Conservation (phyloP, 2,113 vertebrate species). For the Daubentonia madagascariensis region DNA sequence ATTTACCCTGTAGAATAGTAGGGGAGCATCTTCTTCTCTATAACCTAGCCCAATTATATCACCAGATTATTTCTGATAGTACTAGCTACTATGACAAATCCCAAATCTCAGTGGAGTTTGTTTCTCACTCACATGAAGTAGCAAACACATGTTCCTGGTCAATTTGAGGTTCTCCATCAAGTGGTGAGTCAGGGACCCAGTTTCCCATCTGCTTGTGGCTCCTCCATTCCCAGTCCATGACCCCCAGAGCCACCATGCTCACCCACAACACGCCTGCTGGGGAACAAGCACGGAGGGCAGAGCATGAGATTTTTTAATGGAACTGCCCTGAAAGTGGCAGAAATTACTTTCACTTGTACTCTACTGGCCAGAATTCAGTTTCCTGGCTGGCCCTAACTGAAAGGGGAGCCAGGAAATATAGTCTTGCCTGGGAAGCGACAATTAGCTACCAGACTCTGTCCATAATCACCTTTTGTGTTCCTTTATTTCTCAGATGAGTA, state of each 20-base stretch:
- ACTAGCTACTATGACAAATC: neutral
- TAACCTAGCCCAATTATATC: neutral
- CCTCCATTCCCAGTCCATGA: neutral
- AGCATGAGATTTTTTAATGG: neutral
- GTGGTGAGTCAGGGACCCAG: neutral
- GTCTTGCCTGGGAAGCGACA: neutral
- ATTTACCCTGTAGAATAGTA: neutral
- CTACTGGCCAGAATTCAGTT: neutral
- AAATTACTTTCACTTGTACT: neutral
- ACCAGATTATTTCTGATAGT: neutral
- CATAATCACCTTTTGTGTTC: neutral
- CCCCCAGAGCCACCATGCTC: no score
- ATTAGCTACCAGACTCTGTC: neutral
- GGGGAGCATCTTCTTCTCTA: neutral
- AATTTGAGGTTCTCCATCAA: neutral
- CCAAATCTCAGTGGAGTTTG: neutral
- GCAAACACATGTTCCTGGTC: neutral
- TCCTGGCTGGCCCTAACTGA: neutral
- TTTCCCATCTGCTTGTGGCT: rapidly evolving
- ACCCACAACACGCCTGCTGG: neutral
- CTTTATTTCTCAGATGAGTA: neutral
- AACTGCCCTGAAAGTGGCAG: neutral
- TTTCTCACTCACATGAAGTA: neutral
- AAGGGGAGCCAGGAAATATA: neutral
- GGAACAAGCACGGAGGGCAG: neutral